phyloP scores from a whole-genome alignment of 2,797 vertebrate genomes.

The Dipus sagitta region DNA sequence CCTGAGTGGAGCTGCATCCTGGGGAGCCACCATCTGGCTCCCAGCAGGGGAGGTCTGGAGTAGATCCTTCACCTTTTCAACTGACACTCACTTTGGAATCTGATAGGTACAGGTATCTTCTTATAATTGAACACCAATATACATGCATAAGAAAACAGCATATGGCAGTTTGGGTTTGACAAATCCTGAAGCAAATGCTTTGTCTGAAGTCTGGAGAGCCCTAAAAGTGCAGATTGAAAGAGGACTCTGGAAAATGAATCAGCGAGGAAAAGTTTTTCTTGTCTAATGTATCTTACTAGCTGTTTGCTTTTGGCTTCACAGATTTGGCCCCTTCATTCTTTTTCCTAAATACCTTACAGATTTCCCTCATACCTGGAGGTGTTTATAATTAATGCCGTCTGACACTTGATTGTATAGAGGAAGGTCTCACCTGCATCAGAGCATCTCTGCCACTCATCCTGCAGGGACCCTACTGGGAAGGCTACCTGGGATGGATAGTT shows the following conservation, averaged over 20 bases:
- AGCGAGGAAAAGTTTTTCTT: neutral
- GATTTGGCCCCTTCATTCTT: neutral
- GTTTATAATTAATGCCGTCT: conserved; percentile 29
- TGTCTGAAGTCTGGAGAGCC: neutral
- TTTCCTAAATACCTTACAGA: neutral
- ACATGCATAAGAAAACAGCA: neutral
- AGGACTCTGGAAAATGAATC: neutral
- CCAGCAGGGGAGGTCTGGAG: neutral
- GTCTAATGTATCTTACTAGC: neutral
- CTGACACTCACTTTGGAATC: neutral
- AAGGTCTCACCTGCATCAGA: neutral
- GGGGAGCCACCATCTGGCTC: neutral
- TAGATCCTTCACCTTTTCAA: neutral
- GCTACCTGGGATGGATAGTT: neutral
- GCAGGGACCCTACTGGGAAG: neutral
- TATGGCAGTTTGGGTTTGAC: neutral
- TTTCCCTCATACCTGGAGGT: neutral
- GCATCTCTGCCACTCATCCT: neutral
- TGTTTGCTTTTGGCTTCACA: neutral
- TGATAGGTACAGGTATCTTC: neutral
- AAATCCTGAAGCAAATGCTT: neutral
- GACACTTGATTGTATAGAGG: neutral
- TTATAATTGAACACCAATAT: neutral
- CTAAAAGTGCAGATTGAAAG: neutral
- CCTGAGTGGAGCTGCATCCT: neutral